A percentile compares a stretch with the other conserved stretches of the same genome.
These are phyloP conservation scores for Lamprologus callipterus DNA, from an alignment of 2,113 vertebrate species.

Conservation along the genomic window DNA sequence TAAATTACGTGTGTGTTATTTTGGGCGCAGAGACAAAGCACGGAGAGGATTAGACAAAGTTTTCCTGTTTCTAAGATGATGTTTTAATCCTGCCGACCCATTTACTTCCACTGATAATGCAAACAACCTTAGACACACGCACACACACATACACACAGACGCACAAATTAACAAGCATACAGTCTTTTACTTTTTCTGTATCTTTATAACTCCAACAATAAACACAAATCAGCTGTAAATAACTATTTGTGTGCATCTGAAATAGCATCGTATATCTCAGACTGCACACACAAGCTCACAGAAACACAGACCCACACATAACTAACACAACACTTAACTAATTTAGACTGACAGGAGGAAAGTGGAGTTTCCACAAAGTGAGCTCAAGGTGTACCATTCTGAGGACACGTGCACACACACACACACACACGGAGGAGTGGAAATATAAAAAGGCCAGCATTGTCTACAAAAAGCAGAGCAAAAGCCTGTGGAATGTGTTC, in stretches of 20 bases:
- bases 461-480: not conserved
- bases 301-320: not conserved
- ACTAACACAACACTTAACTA: not conserved
- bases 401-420: not conserved
- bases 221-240: not conserved
- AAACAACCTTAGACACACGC: not conserved
- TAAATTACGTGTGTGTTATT: constrained; percentile 41
- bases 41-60: constrained; percentile 52
- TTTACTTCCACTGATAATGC: constrained; percentile 4
- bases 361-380: constrained; percentile 43
- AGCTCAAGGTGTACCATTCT: not conserved
- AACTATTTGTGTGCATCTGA: not conserved
- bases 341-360: constrained; percentile 36
- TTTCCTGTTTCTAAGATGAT: constrained; percentile 49
- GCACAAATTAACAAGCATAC: not conserved
- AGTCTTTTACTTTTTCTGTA: not conserved
- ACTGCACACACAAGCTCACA: not conserved
- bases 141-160: not conserved
- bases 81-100: constrained; percentile 14
- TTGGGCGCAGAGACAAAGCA: constrained; percentile 38
- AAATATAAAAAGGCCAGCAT: constrained; percentile 9
- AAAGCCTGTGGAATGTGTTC: constrained; percentile 3
- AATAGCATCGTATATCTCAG: not conserved
- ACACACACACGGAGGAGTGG: not conserved
- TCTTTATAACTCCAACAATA: not conserved